Conservation (phyloP, 1,140 invertebrate species). For the Galleria mellonella region DNA sequence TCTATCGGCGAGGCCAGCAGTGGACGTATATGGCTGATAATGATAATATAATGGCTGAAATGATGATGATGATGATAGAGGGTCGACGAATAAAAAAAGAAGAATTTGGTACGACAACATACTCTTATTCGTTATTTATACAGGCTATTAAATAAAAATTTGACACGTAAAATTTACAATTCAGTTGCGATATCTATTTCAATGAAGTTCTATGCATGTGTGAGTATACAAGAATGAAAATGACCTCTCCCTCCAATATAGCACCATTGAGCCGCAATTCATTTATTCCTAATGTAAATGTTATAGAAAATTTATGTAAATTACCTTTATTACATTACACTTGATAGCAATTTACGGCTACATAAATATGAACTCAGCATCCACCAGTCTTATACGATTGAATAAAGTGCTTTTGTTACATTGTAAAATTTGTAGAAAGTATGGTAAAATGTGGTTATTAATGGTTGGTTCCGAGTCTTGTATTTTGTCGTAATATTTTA, state of each 20-base stretch:
- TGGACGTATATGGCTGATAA: no score
- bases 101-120: no score
- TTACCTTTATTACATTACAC: constrained; percentile 67
- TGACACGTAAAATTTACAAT: no score
- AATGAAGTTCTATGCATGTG: no score
- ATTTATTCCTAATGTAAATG: constrained; percentile 71
- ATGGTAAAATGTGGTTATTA: constrained; percentile 19
- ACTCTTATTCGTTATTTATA: no score
- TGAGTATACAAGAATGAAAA: background rate
- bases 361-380: constrained; percentile 60
- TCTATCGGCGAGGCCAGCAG: no score
- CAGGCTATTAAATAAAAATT: no score
- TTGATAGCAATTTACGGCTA: constrained; percentile 58
- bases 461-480: constrained; percentile 16
- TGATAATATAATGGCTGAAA: no score
- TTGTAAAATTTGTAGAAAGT: constrained; percentile 29
- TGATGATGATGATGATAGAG: no score
- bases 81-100: no score
- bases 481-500: constrained; percentile 28
- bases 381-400: constrained; percentile 31
- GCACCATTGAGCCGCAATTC: constrained; percentile 45
- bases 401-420: constrained; percentile 22
- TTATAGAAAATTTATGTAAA: constrained; percentile 73
- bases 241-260: constrained; percentile 3
- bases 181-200: no score